Evolutionary conservation across 2,888 invertebrate species (phyloP), one percentile per base, ranked within the genome.

Genomic region (Leptopilina syphax): DNA sequence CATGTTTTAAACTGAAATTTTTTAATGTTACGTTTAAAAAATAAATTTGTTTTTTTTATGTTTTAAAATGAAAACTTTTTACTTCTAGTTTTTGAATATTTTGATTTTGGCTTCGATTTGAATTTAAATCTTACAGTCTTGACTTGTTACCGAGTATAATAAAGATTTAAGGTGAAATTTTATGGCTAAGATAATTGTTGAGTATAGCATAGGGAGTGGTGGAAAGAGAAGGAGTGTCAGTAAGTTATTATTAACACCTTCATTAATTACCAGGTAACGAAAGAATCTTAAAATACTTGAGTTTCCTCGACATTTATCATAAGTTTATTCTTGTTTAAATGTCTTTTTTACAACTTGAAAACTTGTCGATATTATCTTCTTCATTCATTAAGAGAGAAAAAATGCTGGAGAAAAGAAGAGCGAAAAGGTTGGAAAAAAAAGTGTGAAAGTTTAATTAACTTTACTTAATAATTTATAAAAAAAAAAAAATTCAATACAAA

Each of bases 91-190:
- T 44, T 44, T 44, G 44, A 44, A 44, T 41, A 5, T 44, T 44
- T 44, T 44, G 44, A 8, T 44, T 44, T 44, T 7, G 8, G 6
- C 8, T 44, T 44, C 44, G 8, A 3, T 63, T 63, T 24, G 8
- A 24, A 24, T 8, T 63, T 63, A 63, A 24, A 63, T 63, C 63
- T 24, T 24, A 63, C 8, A 24, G 7, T 18, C 63, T 18, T 24
- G 24, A 63, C 24, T 63, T 63, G 8, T 63, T 24, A 10, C 24
- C 1, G 63, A n/a, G 63, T 9, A 34, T 34, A 63, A 63, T 63
- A 63, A 63, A 63, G 63, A 24, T 63, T 63, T 63, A n/a, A 63
- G 24, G 63, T 18, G 63, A 63, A 63, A 9, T 18, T 63, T 63
- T 63, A 63, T 18, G 63, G 7, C 1, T 24, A 7, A 63, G 63